Conservation (phyloP, 2,797 vertebrate genomes). For the Rhabdomys pumilio region DNA sequence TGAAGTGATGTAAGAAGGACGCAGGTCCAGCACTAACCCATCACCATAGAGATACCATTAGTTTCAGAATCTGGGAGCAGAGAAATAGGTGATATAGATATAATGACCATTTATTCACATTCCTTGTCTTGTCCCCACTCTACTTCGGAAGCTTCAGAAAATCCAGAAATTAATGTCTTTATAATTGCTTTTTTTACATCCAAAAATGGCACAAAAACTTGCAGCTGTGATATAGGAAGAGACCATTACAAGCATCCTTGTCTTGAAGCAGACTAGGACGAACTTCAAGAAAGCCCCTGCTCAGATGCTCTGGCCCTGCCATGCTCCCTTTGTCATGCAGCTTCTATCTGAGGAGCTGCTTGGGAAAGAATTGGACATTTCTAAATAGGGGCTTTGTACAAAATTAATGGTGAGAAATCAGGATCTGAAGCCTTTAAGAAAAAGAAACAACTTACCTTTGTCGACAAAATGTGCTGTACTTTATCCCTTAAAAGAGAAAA, state of each 20-base stretch:
- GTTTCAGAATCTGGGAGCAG: background rate
- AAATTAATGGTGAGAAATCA: background rate
- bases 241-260: background rate
- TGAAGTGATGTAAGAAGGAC: background rate
- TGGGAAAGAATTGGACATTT: background rate
- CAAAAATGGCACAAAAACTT: background rate
- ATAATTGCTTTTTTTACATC: background rate
- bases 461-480: background rate
- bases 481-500: slow-evolving; percentile 31
- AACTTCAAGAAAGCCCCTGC: background rate
- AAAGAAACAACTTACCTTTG: slow-evolving; percentile 54
- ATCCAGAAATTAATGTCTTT: background rate
- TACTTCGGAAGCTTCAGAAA: slow-evolving; percentile 13
- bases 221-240: background rate
- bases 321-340: fast-evolving
- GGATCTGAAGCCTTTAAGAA: background rate
- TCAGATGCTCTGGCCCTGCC: background rate
- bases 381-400: background rate
- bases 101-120: background rate
- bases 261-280: background rate
- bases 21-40: background rate
- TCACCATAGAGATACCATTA: background rate
- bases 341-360: background rate
- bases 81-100: background rate
- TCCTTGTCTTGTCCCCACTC: background rate